phyloP scores from a whole-genome alignment of 2,888 invertebrate species.

The Altica lythri region DNA sequence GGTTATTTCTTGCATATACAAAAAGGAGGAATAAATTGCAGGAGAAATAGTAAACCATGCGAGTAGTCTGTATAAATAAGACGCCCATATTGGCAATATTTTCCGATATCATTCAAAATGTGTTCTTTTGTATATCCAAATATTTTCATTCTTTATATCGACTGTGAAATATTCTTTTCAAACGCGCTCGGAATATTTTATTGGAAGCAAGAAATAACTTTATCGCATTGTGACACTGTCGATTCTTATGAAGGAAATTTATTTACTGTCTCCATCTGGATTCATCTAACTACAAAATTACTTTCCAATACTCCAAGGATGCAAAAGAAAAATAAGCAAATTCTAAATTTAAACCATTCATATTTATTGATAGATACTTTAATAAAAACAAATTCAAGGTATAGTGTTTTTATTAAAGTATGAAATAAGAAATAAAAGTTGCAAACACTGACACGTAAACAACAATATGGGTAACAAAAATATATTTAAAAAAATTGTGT shows the following conservation, averaged over 20 bases:
- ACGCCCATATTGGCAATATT: constrained; percentile 15
- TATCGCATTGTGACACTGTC: constrained; percentile 9
- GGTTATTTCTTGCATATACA: no score
- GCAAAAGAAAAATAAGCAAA: no score
- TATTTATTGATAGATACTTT: no score
- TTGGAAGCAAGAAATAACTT: constrained; percentile 10
- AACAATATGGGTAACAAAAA: no score
- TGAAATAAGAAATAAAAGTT: no score
- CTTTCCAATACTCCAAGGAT: no score
- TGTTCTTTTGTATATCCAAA: constrained; percentile 17
- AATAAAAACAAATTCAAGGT: no score
- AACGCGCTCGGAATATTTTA: constrained; percentile 12
- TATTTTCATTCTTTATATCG: constrained; percentile 20
- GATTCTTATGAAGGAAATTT: constrained; percentile 11
- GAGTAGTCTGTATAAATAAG: constrained; percentile 4
- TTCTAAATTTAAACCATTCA: no score
- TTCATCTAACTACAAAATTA: no score
- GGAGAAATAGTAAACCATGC: neutral
- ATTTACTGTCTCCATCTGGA: neutral
- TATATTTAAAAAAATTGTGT: no score
- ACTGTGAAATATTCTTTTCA: constrained; percentile 16
- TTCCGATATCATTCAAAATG: constrained; percentile 18
- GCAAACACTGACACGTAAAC: no score
- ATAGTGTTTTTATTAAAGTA: no score
- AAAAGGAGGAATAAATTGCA: constrained; percentile 2